Evolutionary conservation across 1,140 invertebrate species (phyloP), one percentile per base, ranked within the genome.

Genomic region (Stenopsyche tienmushanensis): DNA sequence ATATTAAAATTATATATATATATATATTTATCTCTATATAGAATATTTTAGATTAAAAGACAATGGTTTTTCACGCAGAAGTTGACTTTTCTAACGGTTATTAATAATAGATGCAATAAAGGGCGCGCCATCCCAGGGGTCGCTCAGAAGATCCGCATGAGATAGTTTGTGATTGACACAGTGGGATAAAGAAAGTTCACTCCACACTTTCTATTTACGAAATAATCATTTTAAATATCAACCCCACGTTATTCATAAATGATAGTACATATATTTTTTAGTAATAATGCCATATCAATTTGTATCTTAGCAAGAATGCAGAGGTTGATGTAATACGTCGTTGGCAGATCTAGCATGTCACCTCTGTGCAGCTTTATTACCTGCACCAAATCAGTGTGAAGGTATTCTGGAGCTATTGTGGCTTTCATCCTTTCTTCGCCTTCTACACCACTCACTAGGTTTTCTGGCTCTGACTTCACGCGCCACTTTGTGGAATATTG

Each of bases 301-400:
- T n/a, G n/a, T n/a, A n/a, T n/a, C n/a, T n/a, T n/a, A n/a, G n/a
- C n/a, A n/a, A 34, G 17, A 21, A 17, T 49, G 50, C 39, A 44
- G n/a, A 10, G 15, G 15, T 44, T 20, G 21, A 44, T 42, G 24
- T 24, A 25, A 50, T 34, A 29, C 8, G 26, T 52, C 23, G 8
- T 23, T 42, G 44, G 23, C 24, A 25, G 13, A 13, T 54, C 7
- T 25, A n/a, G 26, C 24, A 24, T 29, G 52, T 54, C 20, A 42
- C 39, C 29, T 15, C 18, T 17, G 29, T 39, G 55, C 45, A 29
- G 47, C 39, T 62, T 62, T 66, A 66, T 66, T 66, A 66, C 65
- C 65, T 66, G 58, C 18, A 41, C 65, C 47, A 60, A 66, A 66
- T 66, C 65, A 62, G 42, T 49, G 41, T 26, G 39, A 10, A 62